Evolutionary conservation across 2,113 vertebrate species (phyloP).

Genomic region (Gallinago undulata): DNA sequence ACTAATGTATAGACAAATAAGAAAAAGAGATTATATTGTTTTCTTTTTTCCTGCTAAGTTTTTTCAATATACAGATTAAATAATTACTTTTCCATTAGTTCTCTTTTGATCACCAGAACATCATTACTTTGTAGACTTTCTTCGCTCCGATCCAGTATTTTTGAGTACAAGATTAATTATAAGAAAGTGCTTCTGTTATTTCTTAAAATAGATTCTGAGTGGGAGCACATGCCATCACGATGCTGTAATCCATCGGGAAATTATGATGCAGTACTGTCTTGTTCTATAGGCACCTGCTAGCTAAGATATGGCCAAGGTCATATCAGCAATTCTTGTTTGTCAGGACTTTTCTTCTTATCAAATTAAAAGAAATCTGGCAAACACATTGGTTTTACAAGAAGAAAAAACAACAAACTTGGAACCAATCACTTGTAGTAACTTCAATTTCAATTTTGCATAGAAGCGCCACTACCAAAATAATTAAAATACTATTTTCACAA

Average conservation of each 20-base stretch:
- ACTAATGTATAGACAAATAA: not conserved
- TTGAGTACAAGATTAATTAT: constrained; percentile 50
- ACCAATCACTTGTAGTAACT: not conserved
- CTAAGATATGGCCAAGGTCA: constrained; percentile 25
- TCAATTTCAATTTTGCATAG: not conserved
- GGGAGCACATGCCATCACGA: constrained; percentile 51
- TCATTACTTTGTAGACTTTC: constrained; percentile 32
- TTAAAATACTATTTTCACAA: not conserved
- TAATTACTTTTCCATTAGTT: constrained; percentile 4
- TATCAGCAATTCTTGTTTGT: not conserved
- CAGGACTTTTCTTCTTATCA: not conserved
- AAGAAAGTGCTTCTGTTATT: constrained; percentile 64
- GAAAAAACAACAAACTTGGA: not conserved
- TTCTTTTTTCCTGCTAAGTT: not conserved
- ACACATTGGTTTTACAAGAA: not conserved
- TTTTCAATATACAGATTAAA: constrained; percentile 4
- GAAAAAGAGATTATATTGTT: not conserved
- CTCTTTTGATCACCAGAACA: constrained; percentile 18
- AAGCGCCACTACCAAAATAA: not conserved
- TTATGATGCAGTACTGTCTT: constrained; percentile 36
- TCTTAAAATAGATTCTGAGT: constrained; percentile 69
- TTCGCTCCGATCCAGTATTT: constrained; percentile 36
- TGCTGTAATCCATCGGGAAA: constrained; percentile 44
- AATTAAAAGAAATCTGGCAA: not conserved
- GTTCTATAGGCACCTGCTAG: constrained; percentile 2